phyloP scores from a whole-genome alignment of 2,113 vertebrate species.

The Gnathochromis pfefferi region DNA sequence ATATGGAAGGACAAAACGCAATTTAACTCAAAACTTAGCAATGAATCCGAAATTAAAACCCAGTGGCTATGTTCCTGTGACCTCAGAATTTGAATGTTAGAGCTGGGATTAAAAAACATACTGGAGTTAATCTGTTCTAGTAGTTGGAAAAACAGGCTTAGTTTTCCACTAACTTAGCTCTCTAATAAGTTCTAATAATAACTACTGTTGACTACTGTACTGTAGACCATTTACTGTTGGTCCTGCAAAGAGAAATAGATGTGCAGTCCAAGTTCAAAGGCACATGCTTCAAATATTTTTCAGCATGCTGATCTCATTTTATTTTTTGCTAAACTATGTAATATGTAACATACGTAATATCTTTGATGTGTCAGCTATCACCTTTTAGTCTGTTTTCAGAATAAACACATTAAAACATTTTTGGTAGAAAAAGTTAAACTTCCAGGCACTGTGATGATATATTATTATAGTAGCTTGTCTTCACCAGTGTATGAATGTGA shows the following conservation, averaged over 20 bases:
- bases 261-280: not conserved
- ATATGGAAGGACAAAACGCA: not conserved
- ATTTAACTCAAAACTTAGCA: not conserved
- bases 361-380: not conserved
- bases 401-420: not conserved
- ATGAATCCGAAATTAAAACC: not conserved
- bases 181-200: not conserved
- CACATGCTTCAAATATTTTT: not conserved
- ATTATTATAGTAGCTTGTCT: not conserved
- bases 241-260: not conserved
- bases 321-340: not conserved
- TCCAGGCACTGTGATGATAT: not conserved
- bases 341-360: not conserved
- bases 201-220: not conserved
- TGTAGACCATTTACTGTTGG: not conserved
- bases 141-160: not conserved
- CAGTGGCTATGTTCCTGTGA: not conserved
- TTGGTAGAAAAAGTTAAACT: not conserved
- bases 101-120: not conserved
- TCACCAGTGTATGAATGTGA: no score
- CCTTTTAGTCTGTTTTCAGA: not conserved
- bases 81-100: not conserved
- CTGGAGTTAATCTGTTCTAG: not conserved
- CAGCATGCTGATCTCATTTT: not conserved
- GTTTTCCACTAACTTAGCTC: not conserved